Base-by-base conservation (phyloP, 1,140 invertebrate genomes). In the Gryon sp. region DNA sequence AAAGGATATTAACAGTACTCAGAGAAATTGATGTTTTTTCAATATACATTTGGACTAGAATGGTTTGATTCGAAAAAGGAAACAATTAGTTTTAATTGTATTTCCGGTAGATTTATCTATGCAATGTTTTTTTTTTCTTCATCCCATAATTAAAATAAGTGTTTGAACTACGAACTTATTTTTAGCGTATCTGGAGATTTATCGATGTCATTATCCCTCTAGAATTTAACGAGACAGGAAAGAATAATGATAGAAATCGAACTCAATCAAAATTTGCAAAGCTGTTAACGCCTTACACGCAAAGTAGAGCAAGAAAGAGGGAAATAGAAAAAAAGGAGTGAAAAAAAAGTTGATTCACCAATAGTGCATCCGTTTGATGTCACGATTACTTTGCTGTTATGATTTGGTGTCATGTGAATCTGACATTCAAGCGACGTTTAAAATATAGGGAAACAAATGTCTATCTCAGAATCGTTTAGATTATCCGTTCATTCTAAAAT, bases 361-460 rank as follows among this genome's bases (percentile, higher is more conserved):
- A 14, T 46, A 32, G 11, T 34, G 41, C 59, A n/a, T 48, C 36
- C 53, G 45, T 65, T 74, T 66, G 53, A 65, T 74, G 60, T 60
- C 45, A 43, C 45, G 45, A 74, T 74, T 60, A 57, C 60, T 65
- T 57, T 50, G 11, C 20, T 45, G 60, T 65, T 59, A 52, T 55
- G 57, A 72, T 72, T 72, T 55, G 38, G 18, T 48, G 68, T 63
- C 57, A 55, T 36, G 57, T 62, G 55, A 60, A 2, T 62, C 52
- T 62, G 55, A 70, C 66, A 62, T 70, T 62, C 62, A 62, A 70
- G 22, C 66, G 66, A 62, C 57, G 48, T 72, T 62, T 62, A 53
- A 72, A 62, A 55, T 46, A 30, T 36, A 30, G 46, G 30, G 30
- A 69, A 72, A 72, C 46, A 62, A 72, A 62, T 55, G 66, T 72